A percentile compares a stretch with the other conserved stretches of the same genome.
Conservation (phyloP, 2,888 invertebrate species). For the Artemia sp. region DNA sequence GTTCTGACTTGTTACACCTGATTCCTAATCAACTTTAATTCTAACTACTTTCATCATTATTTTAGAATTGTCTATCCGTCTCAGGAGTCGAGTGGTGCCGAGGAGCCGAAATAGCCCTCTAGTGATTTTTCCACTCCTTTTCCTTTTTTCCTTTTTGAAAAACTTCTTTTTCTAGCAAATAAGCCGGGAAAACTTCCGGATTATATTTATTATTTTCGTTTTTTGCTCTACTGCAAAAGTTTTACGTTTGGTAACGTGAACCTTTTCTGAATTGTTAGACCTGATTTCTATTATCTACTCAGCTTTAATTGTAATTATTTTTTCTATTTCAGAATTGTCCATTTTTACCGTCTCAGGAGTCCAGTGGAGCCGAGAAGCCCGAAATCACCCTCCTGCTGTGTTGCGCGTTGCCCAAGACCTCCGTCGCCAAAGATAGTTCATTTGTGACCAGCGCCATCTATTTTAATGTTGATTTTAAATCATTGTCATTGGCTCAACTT, state of each 20-base stretch:
- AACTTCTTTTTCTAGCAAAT: no score
- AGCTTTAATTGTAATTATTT: slow-evolving; percentile 24
- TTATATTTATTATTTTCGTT: no score
- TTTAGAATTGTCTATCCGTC: slow-evolving; percentile 82
- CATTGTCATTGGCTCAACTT: no score
- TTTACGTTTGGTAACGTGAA: slow-evolving; percentile 20
- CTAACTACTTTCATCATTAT: slow-evolving; percentile 34
- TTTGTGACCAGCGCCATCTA: no score
- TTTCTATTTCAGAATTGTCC: slow-evolving; percentile 63
- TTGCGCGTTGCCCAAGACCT: slow-evolving; percentile 25
- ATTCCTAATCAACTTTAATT: slow-evolving; percentile 11
- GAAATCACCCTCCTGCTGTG: slow-evolving; percentile 25
- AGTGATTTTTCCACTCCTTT: no score
- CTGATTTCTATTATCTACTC: not conserved
- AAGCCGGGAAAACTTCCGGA: no score
- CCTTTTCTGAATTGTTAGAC: slow-evolving; percentile 21
- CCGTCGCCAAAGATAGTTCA: not conserved
- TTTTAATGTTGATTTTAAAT: no score
- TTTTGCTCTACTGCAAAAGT: not conserved
- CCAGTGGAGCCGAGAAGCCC: slow-evolving; percentile 60
- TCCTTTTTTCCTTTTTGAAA: no score
- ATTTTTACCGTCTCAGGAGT: slow-evolving; percentile 90
- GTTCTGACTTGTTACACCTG: slow-evolving; percentile 20
- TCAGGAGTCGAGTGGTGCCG: slow-evolving; percentile 58
- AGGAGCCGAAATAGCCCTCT: no score